Evolutionary conservation across 2,888 invertebrate species (phyloP), one percentile per base, ranked within the genome.

Genomic region (Andrena haemorrhoa): DNA sequence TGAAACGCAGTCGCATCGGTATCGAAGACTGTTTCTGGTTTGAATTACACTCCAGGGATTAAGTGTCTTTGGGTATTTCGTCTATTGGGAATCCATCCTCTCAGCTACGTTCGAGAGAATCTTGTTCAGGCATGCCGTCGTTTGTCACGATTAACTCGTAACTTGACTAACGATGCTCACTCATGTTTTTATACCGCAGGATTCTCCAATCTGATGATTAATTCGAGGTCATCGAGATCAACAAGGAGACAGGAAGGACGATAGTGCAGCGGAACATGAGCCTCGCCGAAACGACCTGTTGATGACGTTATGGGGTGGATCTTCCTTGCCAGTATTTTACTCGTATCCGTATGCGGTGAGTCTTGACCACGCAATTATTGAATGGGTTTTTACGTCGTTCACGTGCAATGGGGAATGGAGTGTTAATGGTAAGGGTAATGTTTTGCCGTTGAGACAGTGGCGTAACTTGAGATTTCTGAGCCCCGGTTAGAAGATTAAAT

Each of bases 301-400:
- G 94, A 94, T 93, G 93, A 92, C 93, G 94, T 93, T 91, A 94
- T 94, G 94, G 94, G 94, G 94, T 94, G 94, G 94, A 94, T 94
- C 90, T 92, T 94, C 87, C 92, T 94, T 88, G 92, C 93, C 89
- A 92, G 93, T 91, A 92, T 94, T 88, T 91, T 94, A 91, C 93
- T 94, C 92, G 93, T 93, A 92, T 94, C 91, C 92, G 94, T 91
- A 93, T 93, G 89, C 90, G 94, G 89, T 93, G 94, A 92, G 94
- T 75, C 6, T 76, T 73, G 10, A 49, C 20, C 29, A 58, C 7
- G 1, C 1, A 7, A 61, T n/a, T 2, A 12, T 20, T 31, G 0
- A n/a, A 7, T 66, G 70, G 41, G 53, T 63, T 6, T 3, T 5
- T 23, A 20, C n/a, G 10, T 51, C 29, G n/a, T 73, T 49, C 33